A percentile compares a stretch with the other conserved stretches of the same genome.
phyloP scores from a whole-genome alignment of 92 coral and sea anemone genomes.

The Bergia puertoricense region DNA sequence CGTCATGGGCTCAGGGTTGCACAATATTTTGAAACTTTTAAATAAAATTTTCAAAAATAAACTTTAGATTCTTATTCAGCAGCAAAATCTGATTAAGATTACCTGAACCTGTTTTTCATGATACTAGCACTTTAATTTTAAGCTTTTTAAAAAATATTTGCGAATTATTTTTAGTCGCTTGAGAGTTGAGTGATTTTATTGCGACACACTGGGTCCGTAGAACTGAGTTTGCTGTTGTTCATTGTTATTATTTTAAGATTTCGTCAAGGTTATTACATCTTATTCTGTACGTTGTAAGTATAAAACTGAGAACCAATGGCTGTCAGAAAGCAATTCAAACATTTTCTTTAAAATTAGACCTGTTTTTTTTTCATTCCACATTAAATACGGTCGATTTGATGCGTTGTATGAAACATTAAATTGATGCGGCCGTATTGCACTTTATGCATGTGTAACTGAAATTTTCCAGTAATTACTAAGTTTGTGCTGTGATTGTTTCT shows the following conservation, averaged over 20 bases:
- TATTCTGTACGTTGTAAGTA: background rate
- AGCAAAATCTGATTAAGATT: too few relatives aligned
- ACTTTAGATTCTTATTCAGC: too few relatives aligned
- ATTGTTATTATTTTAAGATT: background rate
- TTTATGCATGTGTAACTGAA: too few relatives aligned
- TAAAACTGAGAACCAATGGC: background rate
- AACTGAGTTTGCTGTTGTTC: background rate
- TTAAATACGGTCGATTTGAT: background rate
- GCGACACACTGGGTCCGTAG: background rate
- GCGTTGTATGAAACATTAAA: background rate
- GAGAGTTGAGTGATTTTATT: background rate
- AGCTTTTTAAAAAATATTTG: background rate
- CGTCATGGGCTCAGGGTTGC: too few relatives aligned
- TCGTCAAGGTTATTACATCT: background rate
- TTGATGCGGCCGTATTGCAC: background rate
- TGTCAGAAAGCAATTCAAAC: background rate
- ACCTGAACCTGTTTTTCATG: too few relatives aligned
- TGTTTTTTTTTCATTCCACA: background rate
- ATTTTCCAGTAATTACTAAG: too few relatives aligned
- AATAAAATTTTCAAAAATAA: too few relatives aligned
- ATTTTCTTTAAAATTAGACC: background rate
- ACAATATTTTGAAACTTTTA: too few relatives aligned
- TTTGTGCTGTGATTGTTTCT: background rate
- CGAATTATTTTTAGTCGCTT: background rate
- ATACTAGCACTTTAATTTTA: background rate